Percentiles rank a stretch among this genome's conserved stretches.
Evolutionary conservation across 2,113 vertebrate genomes (phyloP).

Genomic region (Carlito syrichta): DNA sequence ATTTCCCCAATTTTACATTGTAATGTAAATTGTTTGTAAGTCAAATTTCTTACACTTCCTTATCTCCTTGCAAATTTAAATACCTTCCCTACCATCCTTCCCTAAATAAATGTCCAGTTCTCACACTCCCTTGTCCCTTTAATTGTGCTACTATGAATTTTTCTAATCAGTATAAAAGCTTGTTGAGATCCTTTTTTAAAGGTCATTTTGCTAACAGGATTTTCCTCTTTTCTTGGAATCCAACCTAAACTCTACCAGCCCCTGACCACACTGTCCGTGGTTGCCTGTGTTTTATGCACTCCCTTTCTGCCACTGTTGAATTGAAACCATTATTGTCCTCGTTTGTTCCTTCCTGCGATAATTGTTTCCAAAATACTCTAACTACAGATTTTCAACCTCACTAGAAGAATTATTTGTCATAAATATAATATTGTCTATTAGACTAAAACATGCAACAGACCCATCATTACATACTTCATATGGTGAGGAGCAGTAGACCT

Average conservation of each 20-base stretch:
- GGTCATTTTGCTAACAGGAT: slow-evolving; percentile 24
- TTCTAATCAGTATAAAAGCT: not conserved
- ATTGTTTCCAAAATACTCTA: not conserved
- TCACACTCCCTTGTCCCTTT: not conserved
- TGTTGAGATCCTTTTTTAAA: not conserved
- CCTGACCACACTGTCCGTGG: not conserved
- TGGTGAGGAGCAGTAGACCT: not conserved
- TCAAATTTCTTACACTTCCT: not conserved
- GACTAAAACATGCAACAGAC: not conserved
- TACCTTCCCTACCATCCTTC: not conserved
- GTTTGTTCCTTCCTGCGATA: not conserved
- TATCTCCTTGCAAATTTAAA: not conserved
- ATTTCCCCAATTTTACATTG: not conserved
- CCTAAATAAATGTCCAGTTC: not conserved
- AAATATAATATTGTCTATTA: not conserved
- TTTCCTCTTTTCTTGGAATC: slow-evolving; percentile 1
- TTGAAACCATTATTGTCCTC: not conserved
- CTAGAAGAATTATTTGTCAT: not conserved
- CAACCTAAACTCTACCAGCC: not conserved
- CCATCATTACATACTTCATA: not conserved
- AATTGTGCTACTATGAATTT: not conserved
- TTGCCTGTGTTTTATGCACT: not conserved
- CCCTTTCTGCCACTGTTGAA: not conserved
- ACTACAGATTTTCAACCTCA: not conserved
- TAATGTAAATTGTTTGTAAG: not conserved